Base-by-base conservation (phyloP, 2,113 vertebrate genomes). In the Dipodomys ordii region DNA sequence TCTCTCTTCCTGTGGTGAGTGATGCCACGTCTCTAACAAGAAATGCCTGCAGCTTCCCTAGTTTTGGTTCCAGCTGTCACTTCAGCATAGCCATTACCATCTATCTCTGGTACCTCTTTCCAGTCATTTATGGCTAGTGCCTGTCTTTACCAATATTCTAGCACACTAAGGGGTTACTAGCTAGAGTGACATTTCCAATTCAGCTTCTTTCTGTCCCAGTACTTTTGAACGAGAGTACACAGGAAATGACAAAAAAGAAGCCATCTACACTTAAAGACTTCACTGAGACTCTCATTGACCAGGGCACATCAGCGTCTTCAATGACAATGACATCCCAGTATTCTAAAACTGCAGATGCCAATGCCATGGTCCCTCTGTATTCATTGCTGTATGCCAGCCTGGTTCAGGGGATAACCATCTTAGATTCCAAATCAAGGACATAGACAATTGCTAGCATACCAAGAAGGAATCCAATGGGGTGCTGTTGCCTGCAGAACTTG, bases 61-160 rank as follows among this genome's bases (percentile, higher is more conserved):
- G 81, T 71, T 7, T 87, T 92, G 7, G 32, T 67, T 46, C 49
- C 88, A 49, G 53, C 57, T 60, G 57, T 62, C 19, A 64, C 62
- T 39, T 93, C 94, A 1, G 46, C 92, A 4, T 94, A 95, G 57
- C 57, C 16, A 60, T 39, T 39, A 32, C 84, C 96, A 30, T 81
- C 87, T 4, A 64, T 13, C 39, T 76, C 95, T 25, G n/a, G n/a
- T 19, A 60, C 83, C 22, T 82, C 74, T 27, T 81, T 85, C 23
- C 84, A 96, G 79, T 53, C 91, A 35, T 78, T 79, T 28, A 60
- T 68, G 73, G 74, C 72, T 4, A 72, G 32, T 44, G 73, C 90
- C 44, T 77, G 83, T 35, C 73, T 76, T 74, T 92, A 94, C 78
- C 94, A 90, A 78, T 80, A 93, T 81, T 60, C 93, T 60, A 88